Conservation (phyloP, 2,797 vertebrate species). For the Borostomias antarcticus region DNA sequence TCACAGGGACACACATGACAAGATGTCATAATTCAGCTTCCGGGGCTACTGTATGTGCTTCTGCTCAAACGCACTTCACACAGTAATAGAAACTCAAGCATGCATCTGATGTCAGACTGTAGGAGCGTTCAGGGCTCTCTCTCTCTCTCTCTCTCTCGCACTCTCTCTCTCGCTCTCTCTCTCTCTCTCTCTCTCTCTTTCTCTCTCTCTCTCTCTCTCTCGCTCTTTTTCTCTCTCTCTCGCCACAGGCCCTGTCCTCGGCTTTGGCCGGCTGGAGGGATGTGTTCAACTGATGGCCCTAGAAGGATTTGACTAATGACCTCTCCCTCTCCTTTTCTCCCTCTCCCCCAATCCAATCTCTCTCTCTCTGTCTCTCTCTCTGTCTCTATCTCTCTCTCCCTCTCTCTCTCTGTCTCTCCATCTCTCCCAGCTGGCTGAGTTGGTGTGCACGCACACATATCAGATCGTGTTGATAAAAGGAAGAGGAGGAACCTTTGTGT, state of each 20-base stretch:
- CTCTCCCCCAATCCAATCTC: background rate
- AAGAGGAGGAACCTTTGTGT: conserved; percentile 23
- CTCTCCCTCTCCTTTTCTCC: background rate
- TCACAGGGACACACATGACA: background rate
- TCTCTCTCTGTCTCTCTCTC: too few species aligned
- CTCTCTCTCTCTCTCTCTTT: background rate
- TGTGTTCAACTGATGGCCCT: too few species aligned
- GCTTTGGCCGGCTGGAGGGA: too few species aligned
- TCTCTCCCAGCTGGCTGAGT: conserved; percentile 59
- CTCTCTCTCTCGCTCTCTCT: background rate
- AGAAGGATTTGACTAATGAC: too few species aligned
- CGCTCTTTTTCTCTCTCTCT: conserved; percentile 21
- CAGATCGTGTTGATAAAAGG: conserved; percentile 19
- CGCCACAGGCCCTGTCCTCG: background rate
- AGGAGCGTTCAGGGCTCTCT: too few species aligned
- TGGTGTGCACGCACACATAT: conserved; percentile 48
- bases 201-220: conserved; percentile 8
- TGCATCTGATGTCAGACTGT: background rate
- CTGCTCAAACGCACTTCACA: too few species aligned
- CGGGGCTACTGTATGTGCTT: too few species aligned
- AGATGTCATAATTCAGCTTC: background rate
- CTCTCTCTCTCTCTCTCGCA: background rate
- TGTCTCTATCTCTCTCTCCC: conserved; percentile 40
- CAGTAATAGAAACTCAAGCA: too few species aligned
- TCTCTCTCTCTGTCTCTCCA: too few species aligned